Base-by-base conservation (phyloP, 2,113 vertebrate species). In the Lepus europaeus region DNA sequence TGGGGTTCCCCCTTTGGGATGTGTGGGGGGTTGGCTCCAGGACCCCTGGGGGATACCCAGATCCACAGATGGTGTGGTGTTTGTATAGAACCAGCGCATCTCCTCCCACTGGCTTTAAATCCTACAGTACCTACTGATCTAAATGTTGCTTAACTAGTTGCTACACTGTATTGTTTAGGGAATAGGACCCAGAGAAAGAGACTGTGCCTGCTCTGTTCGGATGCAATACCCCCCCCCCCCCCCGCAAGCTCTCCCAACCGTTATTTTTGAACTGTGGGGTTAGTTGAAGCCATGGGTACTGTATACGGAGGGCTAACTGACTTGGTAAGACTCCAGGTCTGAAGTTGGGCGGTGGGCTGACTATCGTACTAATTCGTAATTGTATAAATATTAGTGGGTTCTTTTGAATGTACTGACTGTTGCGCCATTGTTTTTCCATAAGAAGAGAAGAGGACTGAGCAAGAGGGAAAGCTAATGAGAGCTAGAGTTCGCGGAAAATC, bases 31-130 rank as follows among this genome's bases (percentile, higher is more conserved):
- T 13, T 14, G 31, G 31, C 51, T 20, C 17, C 36, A 23, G 33
- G 11, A 63, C 3, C 66, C 31, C 14, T 23, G 68, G 11, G 14
- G 17, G 19, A n/a, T 6, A 45, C 45, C n/a, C 7, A 25, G 6
- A 6, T 33, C 31, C 7, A 10, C 3, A 1, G 12, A n/a, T 4
- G 16, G 3, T 20, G 0, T 2, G 12, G 66, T 14, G 22, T 72
- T 63, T 53, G 27, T 3, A 6, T 3, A 13, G 39, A 31, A 81
- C 7, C 11, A 53, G 63, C 16, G 23, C 6, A 27, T 31, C n/a
- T 25, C 11, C 23, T 93, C 51, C 14, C 27, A 25, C 6, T 29
- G n/a, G 23, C 10, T 56, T 74, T 39, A 74, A 56, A 66, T 33
- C 14, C 25, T 29, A 45, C 5, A 51, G 51, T 33, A n/a, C 23